A percentile compares a stretch with the other conserved stretches of the same genome.
These are phyloP conservation scores for Alloplasta piceator DNA, from an alignment of 2,888 invertebrate species.

Conservation along the genomic window DNA sequence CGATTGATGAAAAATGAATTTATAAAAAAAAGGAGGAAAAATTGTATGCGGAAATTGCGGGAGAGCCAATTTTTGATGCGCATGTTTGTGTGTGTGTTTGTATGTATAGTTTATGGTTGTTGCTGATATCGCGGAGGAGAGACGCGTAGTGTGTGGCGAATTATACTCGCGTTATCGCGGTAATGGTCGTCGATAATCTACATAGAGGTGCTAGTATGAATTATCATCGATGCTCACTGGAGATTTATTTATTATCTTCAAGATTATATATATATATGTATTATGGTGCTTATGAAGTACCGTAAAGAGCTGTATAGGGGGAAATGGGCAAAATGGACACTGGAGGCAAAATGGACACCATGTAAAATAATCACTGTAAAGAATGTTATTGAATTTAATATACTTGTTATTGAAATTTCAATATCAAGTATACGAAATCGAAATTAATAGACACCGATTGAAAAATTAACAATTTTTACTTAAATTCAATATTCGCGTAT, in stretches of 20 bases:
- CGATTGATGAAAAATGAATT: background rate
- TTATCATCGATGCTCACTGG: constrained; percentile 71
- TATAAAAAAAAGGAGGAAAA: background rate
- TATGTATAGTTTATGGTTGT: too few relatives aligned
- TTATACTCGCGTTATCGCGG: constrained; percentile 73
- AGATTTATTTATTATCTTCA: constrained; percentile 33
- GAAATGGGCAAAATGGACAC: too few relatives aligned
- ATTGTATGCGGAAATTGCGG: background rate
- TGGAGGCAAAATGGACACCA: too few relatives aligned
- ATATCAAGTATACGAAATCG: too few relatives aligned
- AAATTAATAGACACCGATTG: too few relatives aligned
- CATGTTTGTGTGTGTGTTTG: background rate
- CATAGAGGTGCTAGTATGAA: constrained; percentile 71
- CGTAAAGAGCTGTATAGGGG: constrained; percentile 38
- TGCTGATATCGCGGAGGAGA: constrained; percentile 58
- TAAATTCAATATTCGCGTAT: too few relatives aligned
- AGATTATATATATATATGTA: constrained; percentile 18
- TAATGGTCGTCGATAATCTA: constrained; percentile 74
- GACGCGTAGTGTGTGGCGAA: constrained; percentile 66
- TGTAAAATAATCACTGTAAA: too few relatives aligned
- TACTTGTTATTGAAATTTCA: too few relatives aligned
- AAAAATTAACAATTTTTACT: too few relatives aligned
- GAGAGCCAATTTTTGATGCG: too few relatives aligned
- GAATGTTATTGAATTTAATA: too few relatives aligned
- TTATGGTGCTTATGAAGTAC: constrained; percentile 25